Evolutionary conservation across 1,140 invertebrate species (phyloP), one percentile per base, ranked within the genome.

Genomic region (Augochlora pura): DNA sequence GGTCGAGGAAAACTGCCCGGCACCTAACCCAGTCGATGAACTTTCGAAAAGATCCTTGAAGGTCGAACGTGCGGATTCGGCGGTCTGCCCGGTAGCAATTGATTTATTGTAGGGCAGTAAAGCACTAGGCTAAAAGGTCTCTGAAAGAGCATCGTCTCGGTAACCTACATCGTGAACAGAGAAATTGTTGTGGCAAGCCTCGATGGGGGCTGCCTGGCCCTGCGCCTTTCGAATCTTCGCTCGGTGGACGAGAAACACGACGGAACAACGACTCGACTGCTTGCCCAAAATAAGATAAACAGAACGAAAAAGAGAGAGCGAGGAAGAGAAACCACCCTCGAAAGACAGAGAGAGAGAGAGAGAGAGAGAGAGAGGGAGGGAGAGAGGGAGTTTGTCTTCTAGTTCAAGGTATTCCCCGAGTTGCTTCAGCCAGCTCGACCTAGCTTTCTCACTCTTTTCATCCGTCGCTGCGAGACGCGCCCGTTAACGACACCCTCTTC

Each of bases 171-270:
- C 90, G 89, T 92, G 91, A 92, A 91, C 86, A 91, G 87, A 90
- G 89, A 92, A 92, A 92, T 92, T 92, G 91, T 93, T 92, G 91
- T 92, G 91, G 91, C 89, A 90, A 89, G 87, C 90, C 90, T 91
- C 90, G 89, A 86, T 91, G 88, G 90, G 84, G 83, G 79, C 81
- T 66, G 60, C 49, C 75, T 80, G 54, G 68, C 75, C 46, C 32
- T 32, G 32, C 32, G 32, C 32, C 32, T 32, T 32, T 42, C 71
- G 63, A 23, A 75, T 66, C 70, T 82, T 39, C 2, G 49, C 42
- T 32, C 70, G 67, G 25, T 8, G 23, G 46, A 81, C 64, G 64
- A 70, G 79, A 90, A 90, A 87, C 80, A 75, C 71, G 76, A 49
- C 38, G 42, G 63, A 42, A 79, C 75, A 14, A n/a, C 32, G 32